A percentile compares a stretch with the other conserved stretches of the same genome.
Conservation (phyloP, 2,888 invertebrate species). For the Hirtodrosophila confusa region DNA sequence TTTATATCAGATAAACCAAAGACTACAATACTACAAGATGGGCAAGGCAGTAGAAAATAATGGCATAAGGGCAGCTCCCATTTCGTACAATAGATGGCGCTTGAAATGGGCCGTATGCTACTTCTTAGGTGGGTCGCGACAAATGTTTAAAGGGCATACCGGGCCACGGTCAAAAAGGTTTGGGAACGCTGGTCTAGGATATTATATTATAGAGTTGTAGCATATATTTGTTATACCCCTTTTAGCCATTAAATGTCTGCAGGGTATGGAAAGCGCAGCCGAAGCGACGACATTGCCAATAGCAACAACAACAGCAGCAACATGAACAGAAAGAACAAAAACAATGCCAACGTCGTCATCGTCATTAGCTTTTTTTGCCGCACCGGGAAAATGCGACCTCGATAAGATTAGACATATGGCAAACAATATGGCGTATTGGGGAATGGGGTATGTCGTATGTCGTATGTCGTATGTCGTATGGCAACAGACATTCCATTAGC, state of each 20-base stretch:
- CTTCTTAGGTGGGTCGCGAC: too few species aligned
- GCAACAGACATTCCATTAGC: constrained; percentile 63
- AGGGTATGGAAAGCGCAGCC: constrained; percentile 30
- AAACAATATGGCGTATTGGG: constrained; percentile 27
- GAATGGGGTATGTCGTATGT: constrained; percentile 2
- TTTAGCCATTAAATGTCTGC: background rate
- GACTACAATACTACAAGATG: too few species aligned
- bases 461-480: constrained; percentile 29
- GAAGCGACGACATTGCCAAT: constrained; percentile 28
- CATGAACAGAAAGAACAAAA: constrained; percentile 11
- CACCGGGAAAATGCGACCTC: constrained; percentile 69
- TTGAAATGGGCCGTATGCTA: too few species aligned
- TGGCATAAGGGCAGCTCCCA: too few species aligned
- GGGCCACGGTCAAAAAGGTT: too few species aligned
- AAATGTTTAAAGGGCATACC: too few species aligned
- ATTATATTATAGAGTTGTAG: too few species aligned
- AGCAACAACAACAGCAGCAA: constrained; percentile 3
- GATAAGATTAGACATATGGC: constrained; percentile 68
- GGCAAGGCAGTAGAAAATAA: too few species aligned
- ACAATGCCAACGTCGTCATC: constrained; percentile 53
- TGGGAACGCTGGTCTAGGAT: too few species aligned
- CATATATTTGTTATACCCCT: too few species aligned
- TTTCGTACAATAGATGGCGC: too few species aligned
- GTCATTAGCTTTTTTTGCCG: constrained; percentile 60
- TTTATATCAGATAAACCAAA: too few species aligned